phyloP scores from a whole-genome alignment of 2,888 invertebrate species.

The Ariolimax columbianus region DNA sequence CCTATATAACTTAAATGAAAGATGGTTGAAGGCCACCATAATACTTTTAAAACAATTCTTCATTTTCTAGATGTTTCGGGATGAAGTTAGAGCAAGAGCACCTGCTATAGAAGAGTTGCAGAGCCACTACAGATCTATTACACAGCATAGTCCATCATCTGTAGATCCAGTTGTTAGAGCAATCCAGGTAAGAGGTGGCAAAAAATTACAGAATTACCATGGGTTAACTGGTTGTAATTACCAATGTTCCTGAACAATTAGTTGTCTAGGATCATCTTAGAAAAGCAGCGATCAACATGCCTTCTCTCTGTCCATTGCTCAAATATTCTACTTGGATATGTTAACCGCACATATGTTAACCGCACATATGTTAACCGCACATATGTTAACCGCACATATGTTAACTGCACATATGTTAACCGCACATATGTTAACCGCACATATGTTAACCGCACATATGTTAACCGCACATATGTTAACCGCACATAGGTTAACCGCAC shows the following conservation, averaged over 20 bases:
- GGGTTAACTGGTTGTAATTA: not conserved
- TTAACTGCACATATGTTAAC: too few species aligned
- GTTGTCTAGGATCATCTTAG: not conserved
- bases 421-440: too few species aligned
- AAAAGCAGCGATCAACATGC: too few species aligned
- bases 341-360: too few species aligned
- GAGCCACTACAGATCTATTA: conserved; percentile 66
- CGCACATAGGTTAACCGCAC: too few species aligned
- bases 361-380: too few species aligned
- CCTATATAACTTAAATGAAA: too few species aligned
- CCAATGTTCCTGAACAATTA: not conserved
- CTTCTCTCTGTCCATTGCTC: too few species aligned
- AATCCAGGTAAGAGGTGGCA: conserved; percentile 61
- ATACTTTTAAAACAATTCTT: not conserved
- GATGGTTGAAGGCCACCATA: not conserved
- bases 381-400: too few species aligned
- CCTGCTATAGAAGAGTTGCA: conserved; percentile 82
- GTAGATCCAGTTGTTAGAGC: conserved; percentile 71
- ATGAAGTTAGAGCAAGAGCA: conserved; percentile 88
- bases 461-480: too few species aligned
- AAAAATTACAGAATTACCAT: not conserved
- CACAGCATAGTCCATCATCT: conserved; percentile 70
- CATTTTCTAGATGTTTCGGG: conserved; percentile 86
- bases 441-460: too few species aligned
- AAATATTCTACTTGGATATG: too few species aligned